phyloP scores from a whole-genome alignment of 2,113 vertebrate genomes.

The Excalfactoria chinensis region DNA sequence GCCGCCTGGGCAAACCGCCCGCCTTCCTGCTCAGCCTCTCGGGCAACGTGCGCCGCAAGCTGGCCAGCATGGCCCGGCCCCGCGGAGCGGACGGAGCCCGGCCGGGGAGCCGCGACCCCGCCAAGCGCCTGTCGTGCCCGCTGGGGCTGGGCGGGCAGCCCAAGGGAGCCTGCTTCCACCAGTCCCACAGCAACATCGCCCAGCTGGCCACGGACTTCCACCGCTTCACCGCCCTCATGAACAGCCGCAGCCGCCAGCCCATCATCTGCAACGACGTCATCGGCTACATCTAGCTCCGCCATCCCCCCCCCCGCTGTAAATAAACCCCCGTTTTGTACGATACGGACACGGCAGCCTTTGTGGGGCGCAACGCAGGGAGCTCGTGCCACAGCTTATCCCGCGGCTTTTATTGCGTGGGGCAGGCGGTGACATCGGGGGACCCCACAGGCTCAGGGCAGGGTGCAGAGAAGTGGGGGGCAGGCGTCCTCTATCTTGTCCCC shows the following conservation, averaged over 20 bases:
- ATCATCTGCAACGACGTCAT: slow-evolving; percentile 95
- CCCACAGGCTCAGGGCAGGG: background rate
- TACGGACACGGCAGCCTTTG: fast-evolving
- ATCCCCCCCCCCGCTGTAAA: slow-evolving; percentile 12
- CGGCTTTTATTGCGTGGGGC: background rate
- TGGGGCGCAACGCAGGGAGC: background rate
- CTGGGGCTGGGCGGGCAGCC: slow-evolving; percentile 80
- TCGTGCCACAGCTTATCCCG: no score
- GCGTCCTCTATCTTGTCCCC: slow-evolving; percentile 79
- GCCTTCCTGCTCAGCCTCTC: slow-evolving; percentile 92
- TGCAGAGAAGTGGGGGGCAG: slow-evolving; percentile 70
- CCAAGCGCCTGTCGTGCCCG: slow-evolving; percentile 92
- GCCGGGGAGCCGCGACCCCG: slow-evolving; percentile 35
- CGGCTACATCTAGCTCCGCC: slow-evolving; percentile 84
- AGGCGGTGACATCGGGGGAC: background rate
- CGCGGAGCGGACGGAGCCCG: slow-evolving; percentile 51
- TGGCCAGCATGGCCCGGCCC: slow-evolving; percentile 84
- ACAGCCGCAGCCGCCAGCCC: slow-evolving; percentile 94
- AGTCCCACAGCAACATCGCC: slow-evolving; percentile 88
- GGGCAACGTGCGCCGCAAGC: slow-evolving; percentile 83
- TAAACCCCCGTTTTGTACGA: slow-evolving; percentile 55
- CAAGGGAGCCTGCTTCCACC: slow-evolving; percentile 87
- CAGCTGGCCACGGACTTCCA: slow-evolving; percentile 87
- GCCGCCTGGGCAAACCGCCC: slow-evolving; percentile 85
- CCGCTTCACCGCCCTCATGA: slow-evolving; percentile 90